Base-by-base conservation (phyloP, 2,888 invertebrate genomes). In the Phyllotreta cruciferae region DNA sequence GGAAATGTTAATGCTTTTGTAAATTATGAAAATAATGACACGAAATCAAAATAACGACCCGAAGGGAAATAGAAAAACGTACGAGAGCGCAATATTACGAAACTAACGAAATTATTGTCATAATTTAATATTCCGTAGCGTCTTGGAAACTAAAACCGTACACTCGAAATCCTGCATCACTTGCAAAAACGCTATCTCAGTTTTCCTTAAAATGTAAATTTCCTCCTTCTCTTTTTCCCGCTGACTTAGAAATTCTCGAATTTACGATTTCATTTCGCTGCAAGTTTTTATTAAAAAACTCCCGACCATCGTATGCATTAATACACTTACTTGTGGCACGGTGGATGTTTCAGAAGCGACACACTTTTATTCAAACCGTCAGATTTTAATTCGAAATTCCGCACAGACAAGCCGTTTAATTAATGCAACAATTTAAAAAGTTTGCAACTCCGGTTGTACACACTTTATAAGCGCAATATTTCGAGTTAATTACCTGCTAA, bases 231-330 rank as follows among this genome's bases (percentile, higher is more conserved):
- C 10, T 39, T 41, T 64, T 63, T 24, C 24, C 63, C 58, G 66
- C 58, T 58, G 66, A 62, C 61, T 64, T 41, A 56, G 53, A 62
- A 63, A 66, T 53, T 60, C 61, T 49, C 39, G 56, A 67, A 66
- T 66, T 64, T 64, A 60, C 65, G 61, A 65, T 67, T 62, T 60
- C 60, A 64, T 63, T 67, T 61, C 55, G 58, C 41, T 49, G 56
- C 58, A 61, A 56, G 55, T 63, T 67, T 65, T 67, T 67, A 67
- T 65, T 63, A 65, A 67, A 52, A 67, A 62, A 56, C 53, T 13
- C 52, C 50, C 55, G 56, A 44, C 58, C 58, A 41, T 36, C 54
- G 63, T 60, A 60, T 57, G 55, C 60, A 67, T 67, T 67, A 65
- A 60, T 47, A 60, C 61, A 65, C 44, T 24, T 24, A 24, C 24